Conservation (phyloP, 37 sponge, comb jelly and placozoan species). For the Beroe forskalii region DNA sequence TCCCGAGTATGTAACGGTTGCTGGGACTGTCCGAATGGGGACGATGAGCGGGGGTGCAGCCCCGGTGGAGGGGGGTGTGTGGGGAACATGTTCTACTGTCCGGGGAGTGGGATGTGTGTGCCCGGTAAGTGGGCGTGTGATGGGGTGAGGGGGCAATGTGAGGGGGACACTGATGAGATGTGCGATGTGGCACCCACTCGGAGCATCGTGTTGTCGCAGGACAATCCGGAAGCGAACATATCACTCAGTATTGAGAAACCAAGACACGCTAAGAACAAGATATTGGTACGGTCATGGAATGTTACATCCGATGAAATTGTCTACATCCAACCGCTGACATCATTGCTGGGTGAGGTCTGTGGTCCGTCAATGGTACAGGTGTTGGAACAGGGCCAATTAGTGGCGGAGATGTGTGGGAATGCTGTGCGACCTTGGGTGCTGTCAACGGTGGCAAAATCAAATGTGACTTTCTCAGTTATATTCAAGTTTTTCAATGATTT, state of each 20-base stretch:
- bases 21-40: constrained; percentile 32
- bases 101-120: neutral
- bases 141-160: constrained; percentile 37
- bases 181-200: constrained; percentile 3
- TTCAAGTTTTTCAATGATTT: constrained; percentile 57
- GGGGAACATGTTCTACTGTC: constrained; percentile 36
- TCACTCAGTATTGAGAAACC: neutral
- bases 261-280: neutral
- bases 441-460: neutral
- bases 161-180: constrained; percentile 13
- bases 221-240: neutral
- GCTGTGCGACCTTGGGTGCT: constrained; percentile 22
- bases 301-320: neutral
- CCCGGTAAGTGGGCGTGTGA: constrained; percentile 52
- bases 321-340: neutral
- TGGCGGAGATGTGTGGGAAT: constrained; percentile 14
- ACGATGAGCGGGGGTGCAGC: constrained; percentile 13
- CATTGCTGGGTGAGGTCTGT: neutral
- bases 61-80: neutral
- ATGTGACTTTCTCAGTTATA: neutral
- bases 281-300: constrained; percentile 10
- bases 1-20: constrained; percentile 51
- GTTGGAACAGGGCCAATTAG: neutral
- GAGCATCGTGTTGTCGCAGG: neutral
- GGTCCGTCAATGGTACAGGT: constrained; percentile 13